Conservation (phyloP, 2,797 vertebrate genomes). For the Hirundo rustica region DNA sequence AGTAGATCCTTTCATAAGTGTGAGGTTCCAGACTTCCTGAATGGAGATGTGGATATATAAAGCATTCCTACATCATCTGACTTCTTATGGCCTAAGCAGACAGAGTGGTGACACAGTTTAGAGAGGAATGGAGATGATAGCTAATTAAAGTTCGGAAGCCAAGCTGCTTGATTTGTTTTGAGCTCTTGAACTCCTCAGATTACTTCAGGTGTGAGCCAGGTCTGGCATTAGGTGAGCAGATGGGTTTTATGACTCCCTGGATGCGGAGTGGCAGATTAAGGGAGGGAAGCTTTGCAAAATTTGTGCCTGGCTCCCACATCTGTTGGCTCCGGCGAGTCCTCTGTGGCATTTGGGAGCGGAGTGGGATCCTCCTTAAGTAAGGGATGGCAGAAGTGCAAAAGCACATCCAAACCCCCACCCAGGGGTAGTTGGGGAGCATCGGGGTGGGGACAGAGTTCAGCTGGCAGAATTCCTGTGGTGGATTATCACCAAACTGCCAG, state of each 20-base stretch:
- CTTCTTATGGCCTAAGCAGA: neutral
- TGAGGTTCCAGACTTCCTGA: neutral
- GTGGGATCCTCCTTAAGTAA: neutral
- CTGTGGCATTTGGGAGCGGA: neutral
- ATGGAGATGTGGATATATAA: neutral
- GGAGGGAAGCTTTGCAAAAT: neutral
- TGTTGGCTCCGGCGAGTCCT: rapidly evolving
- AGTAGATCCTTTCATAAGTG: neutral
- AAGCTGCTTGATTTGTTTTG: neutral
- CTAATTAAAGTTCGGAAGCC: neutral
- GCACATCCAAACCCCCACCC: rapidly evolving
- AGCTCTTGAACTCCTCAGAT: neutral
- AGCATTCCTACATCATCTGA: neutral
- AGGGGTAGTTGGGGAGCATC: neutral
- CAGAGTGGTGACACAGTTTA: neutral
- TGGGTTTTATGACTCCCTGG: neutral
- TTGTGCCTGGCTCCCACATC: neutral
- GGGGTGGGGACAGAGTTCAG: neutral
- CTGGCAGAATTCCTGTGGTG: neutral
- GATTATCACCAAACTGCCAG: neutral
- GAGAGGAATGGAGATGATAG: neutral
- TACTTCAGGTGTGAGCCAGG: neutral
- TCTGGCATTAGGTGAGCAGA: conserved; percentile 6
- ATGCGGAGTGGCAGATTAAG: neutral
- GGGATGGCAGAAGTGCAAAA: neutral